Base-by-base conservation (phyloP, 2,888 invertebrate genomes). In the Ochlodes sylvanus region DNA sequence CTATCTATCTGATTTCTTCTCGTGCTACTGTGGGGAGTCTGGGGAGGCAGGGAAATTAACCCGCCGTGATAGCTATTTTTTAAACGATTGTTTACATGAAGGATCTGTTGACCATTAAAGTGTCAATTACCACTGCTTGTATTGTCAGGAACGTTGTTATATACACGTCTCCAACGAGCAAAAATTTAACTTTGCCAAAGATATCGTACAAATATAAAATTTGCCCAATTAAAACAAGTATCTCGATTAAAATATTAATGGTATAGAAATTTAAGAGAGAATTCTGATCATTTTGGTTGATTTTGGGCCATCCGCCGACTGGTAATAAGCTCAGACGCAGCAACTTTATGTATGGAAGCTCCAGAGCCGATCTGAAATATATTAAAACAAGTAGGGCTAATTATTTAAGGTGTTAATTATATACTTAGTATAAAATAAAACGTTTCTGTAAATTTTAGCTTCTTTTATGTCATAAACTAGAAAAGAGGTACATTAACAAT, bases 101-200 rank as follows among this genome's bases (percentile, higher is more conserved):
- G 27, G 27, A 9, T 10, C 38, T 12, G 12, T 9, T 12, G 3
- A n/a, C n/a, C n/a, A 38, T 38, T 38, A 9, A 9, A 47, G 6
- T 10, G 7, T 21, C 14, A 52, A 17, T 27, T 55, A 55, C 63
- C 55, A 42, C 21, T 1, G 63, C 55, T 12, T 32, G 1, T 12
- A 55, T 4, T 3, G 63, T 63, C 12, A 63, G 27, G 14, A 63
- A 56, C 0, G 55, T 63, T 9, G 63, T 42, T 17, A 63, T 55
- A 17, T 56, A 63, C 0, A 63, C 55, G 55, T 56, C 55, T 55
- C 63, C 63, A 32, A 44, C 21, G 7, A 63, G 32, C 6, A 32
- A 63, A 44, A 63, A 55, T 10, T 63, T 17, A 1, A 63, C 63
- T 19, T 27, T 17, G 7, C 55, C 63, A 32, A 44, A 55, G 21